Percentiles rank a stretch among this genome's conserved stretches.
phyloP scores from a whole-genome alignment of 2,113 vertebrate species.

The Solea senegalensis region DNA sequence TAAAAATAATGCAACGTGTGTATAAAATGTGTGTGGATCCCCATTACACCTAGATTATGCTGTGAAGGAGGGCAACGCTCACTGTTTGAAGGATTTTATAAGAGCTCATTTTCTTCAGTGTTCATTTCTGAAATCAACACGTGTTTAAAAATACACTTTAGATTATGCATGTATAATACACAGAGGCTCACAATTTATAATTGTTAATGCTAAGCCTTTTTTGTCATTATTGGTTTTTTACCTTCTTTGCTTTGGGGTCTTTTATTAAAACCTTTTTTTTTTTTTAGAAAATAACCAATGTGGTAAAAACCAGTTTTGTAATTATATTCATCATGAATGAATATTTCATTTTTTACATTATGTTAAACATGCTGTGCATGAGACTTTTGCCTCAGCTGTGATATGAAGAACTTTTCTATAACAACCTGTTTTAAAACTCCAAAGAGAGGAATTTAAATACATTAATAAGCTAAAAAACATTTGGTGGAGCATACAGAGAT shows the following conservation, averaged over 20 bases:
- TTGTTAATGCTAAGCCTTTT: not conserved
- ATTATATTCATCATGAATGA: too few relatives aligned
- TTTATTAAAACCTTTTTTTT: too few relatives aligned
- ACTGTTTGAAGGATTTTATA: not conserved
- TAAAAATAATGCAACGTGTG: conserved; percentile 30
- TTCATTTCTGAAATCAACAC: not conserved
- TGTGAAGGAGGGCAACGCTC: not conserved
- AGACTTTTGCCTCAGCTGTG: too few relatives aligned
- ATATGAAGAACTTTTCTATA: not conserved
- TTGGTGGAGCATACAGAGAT: not conserved
- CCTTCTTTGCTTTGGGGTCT: not conserved
- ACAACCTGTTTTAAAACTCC: not conserved
- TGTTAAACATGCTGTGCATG: too few relatives aligned
- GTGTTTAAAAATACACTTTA: not conserved
- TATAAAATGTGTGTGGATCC: too few relatives aligned
- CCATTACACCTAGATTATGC: too few relatives aligned
- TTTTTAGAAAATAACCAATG: too few relatives aligned
- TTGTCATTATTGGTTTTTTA: not conserved
- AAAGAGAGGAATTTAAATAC: not conserved
- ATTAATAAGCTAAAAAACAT: too few relatives aligned
- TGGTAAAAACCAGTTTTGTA: too few relatives aligned
- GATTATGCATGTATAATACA: not conserved
- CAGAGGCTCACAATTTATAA: not conserved
- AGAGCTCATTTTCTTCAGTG: not conserved
- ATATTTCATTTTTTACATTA: too few relatives aligned